These are phyloP conservation scores for Varroa destructor DNA, from an alignment of 1,140 invertebrate genomes.

Conservation along the genomic window DNA sequence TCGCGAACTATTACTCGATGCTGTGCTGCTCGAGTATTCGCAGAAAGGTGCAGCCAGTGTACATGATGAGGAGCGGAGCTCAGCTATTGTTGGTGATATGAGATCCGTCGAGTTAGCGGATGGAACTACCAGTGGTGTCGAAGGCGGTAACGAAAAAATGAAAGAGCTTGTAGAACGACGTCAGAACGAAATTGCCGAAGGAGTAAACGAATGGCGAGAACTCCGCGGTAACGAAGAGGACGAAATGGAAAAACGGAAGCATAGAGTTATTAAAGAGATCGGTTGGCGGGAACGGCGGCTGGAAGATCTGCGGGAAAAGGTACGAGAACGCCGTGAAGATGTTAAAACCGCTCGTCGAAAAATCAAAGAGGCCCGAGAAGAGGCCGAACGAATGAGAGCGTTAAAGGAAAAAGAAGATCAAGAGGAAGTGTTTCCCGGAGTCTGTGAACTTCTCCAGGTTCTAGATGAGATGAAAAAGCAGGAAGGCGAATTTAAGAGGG, in stretches of 20 bases:
- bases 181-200: constrained; percentile 23
- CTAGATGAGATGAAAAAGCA: constrained; percentile 32
- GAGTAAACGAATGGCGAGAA: constrained; percentile 31
- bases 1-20: constrained; percentile 1
- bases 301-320: constrained; percentile 33
- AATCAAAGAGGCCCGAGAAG: constrained; percentile 31
- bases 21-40: constrained; percentile 15
- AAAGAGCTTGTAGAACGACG: constrained; percentile 19
- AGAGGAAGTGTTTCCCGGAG: constrained; percentile 28
- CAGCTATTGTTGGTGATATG: constrained; percentile 6
- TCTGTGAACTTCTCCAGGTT: constrained; percentile 32
- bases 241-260: constrained; percentile 28
- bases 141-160: constrained; percentile 12
- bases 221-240: constrained; percentile 25
- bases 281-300: constrained; percentile 12
- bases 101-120: neutral
- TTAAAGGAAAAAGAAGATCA: constrained; percentile 30
- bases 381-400: constrained; percentile 29
- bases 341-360: constrained; percentile 30
- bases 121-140: neutral
- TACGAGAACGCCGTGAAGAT: constrained; percentile 19
- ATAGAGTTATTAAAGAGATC: constrained; percentile 32
- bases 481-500: constrained; percentile 33
- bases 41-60: neutral
- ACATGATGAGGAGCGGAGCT: neutral